Conservation (phyloP, 2,797 vertebrate species). For the Tolypeutes matacus region DNA sequence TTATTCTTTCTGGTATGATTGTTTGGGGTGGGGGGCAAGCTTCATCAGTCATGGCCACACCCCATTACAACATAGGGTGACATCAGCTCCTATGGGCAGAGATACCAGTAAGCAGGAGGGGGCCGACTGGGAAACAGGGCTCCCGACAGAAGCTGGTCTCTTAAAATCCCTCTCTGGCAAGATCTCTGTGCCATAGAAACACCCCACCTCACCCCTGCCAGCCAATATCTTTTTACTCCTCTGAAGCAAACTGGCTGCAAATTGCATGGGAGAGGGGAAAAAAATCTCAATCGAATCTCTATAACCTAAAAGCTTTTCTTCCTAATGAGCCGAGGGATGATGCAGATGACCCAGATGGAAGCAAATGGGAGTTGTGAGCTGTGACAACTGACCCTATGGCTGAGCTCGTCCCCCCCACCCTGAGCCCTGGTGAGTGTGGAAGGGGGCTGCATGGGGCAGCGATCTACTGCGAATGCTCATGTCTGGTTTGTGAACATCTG, state of each 20-base stretch:
- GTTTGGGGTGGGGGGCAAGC: not conserved
- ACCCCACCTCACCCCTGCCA: not conserved
- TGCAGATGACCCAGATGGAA: no score
- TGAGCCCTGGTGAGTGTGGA: not conserved
- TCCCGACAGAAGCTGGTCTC: not conserved
- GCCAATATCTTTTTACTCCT: not conserved
- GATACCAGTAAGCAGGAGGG: not conserved
- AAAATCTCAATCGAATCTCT: not conserved
- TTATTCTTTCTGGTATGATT: not conserved
- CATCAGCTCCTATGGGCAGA: not conserved
- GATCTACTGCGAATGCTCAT: not conserved
- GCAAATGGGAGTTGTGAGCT: not conserved
- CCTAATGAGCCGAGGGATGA: not conserved
- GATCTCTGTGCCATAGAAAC: not conserved
- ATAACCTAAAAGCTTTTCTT: not conserved
- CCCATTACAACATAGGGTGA: not conserved
- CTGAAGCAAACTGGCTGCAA: not conserved
- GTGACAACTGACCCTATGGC: not conserved
- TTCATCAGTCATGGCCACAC: not conserved
- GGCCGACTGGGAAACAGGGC: not conserved
- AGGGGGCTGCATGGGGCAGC: not conserved
- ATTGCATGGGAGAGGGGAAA: not conserved
- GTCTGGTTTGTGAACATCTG: constrained; percentile 1
- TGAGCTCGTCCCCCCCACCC: not conserved
- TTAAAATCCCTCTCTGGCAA: not conserved